Base-by-base conservation (phyloP, 2,797 vertebrate species). In the Poecilia velifera region DNA sequence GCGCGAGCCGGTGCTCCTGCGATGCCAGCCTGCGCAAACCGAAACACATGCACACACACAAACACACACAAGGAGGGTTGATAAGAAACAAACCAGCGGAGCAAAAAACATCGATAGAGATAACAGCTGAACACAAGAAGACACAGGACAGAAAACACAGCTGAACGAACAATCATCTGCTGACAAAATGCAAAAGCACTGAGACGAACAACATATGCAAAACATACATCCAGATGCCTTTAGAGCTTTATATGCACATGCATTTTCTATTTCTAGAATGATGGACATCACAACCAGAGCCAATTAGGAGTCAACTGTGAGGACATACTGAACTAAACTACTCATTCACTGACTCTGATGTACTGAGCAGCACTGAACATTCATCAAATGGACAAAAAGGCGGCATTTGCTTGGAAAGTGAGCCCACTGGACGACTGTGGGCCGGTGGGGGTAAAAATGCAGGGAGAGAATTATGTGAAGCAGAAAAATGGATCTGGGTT, bases 1-100 rank as follows among this genome's bases (percentile, higher is more conserved):
- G 98, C 98, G 89, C 98, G 97, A 90, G 98, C 98, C 92, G 98
- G 98, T 85, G 98, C 98, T 93, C 98, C 98, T 80, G 98, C 97
- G 96, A 99, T 98, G 95, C 98, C 98, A 94, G 98, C 98, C 98
- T 99, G 94, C 82, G 90, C 93, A 96, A 95, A 95, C 91, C 93
- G 62, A 89, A 73, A 82, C 76, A 87, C 72, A 85, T 79, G 84
- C 47, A 89, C 66, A 89, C 57, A 81, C 85, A 81, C 62, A 86
- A 62, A 86, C 80, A 92, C 84, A 91, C 88, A 92, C 86, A 90
- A 49, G 76, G 75, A 89, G 76, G 82, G 72, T 88, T 90, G 89
- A 92, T 91, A 90, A 92, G 87, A 92, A 84, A 88, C 68, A 87
- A 77, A 82, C 72, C 73, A 83, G 73, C 78, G 73, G 64, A 80